Percentiles rank a stretch among this genome's conserved stretches.
Evolutionary conservation across 1,140 invertebrate species (phyloP).

Genomic region (Tenebrio molitor): DNA sequence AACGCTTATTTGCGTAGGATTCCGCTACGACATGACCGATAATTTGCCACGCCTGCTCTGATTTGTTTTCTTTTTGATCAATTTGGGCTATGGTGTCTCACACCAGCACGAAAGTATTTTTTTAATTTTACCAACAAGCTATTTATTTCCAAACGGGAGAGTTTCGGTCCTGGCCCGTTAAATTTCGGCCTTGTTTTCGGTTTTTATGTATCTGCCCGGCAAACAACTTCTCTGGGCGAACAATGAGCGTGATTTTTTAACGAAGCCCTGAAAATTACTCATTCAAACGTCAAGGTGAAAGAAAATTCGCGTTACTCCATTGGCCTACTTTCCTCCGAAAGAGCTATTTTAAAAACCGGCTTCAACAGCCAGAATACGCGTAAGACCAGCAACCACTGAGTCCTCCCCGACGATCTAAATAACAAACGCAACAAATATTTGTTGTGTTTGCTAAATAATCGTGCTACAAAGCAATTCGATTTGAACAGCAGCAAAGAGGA

Average conservation of each 20-base stretch:
- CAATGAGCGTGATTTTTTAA: slow-evolving; percentile 6
- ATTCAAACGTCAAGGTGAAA: slow-evolving; percentile 18
- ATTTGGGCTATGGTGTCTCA: no score
- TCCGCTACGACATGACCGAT: no score
- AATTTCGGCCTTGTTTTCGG: neutral
- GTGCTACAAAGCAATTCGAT: no score
- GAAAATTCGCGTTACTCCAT: slow-evolving; percentile 1
- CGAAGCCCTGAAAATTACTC: slow-evolving; percentile 14
- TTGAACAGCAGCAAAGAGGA: neutral
- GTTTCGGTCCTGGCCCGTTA: no score
- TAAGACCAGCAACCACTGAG: no score
- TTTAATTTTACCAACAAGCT: no score
- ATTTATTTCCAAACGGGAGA: no score
- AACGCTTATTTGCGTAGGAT: no score
- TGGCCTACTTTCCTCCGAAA: neutral
- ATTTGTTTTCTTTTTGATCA: no score
- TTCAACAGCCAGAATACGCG: neutral
- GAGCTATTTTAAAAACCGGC: neutral
- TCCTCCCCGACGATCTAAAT: no score
- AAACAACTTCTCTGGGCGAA: neutral
- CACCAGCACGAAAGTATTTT: no score
- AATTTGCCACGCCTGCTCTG: no score
- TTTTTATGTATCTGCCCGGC: neutral
- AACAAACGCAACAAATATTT: slow-evolving; percentile 6
- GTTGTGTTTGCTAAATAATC: neutral